phyloP scores from a whole-genome alignment of 2,113 vertebrate genomes.

The Xenopus laevis region DNA sequence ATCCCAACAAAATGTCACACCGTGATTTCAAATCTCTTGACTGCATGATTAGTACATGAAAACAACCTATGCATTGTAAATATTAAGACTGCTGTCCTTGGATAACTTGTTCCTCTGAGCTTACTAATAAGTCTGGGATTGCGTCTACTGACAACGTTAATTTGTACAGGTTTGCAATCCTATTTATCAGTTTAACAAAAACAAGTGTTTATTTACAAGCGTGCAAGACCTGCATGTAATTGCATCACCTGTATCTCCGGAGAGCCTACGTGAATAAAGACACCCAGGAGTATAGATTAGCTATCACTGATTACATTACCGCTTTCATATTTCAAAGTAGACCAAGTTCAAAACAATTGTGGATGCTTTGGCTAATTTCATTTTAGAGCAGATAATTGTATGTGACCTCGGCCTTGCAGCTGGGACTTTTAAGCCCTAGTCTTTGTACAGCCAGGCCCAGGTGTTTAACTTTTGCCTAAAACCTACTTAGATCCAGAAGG shows the following conservation, averaged over 20 bases:
- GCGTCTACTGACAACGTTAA: conserved; percentile 31
- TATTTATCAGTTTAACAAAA: conserved; percentile 34
- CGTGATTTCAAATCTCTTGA: too few relatives aligned
- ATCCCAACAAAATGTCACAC: too few relatives aligned
- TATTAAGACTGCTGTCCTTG: conserved; percentile 1
- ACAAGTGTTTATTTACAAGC: conserved; percentile 40
- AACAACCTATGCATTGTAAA: neutral
- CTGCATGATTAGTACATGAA: too few relatives aligned
- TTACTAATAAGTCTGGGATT: conserved; percentile 13
- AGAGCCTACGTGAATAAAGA: conserved; percentile 19
- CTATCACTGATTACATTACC: conserved; percentile 42
- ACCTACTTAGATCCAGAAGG: neutral
- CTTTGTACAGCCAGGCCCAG: neutral
- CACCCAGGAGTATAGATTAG: conserved; percentile 42
- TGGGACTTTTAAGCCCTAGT: conserved; percentile 10
- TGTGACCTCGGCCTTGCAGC: conserved; percentile 33
- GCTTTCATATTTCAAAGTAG: conserved; percentile 39
- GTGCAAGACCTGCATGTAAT: conserved; percentile 40
- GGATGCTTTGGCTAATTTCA: conserved; percentile 41
- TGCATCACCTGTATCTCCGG: conserved; percentile 38
- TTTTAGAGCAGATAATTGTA: conserved; percentile 38
- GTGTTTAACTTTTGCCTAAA: conserved; percentile 40
- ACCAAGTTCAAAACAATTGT: conserved; percentile 43
- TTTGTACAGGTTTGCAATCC: conserved; percentile 39
- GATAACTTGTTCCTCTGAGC: neutral